Evolutionary conservation across 2,113 vertebrate species (phyloP).

Genomic region (Recurvirostra avosetta): DNA sequence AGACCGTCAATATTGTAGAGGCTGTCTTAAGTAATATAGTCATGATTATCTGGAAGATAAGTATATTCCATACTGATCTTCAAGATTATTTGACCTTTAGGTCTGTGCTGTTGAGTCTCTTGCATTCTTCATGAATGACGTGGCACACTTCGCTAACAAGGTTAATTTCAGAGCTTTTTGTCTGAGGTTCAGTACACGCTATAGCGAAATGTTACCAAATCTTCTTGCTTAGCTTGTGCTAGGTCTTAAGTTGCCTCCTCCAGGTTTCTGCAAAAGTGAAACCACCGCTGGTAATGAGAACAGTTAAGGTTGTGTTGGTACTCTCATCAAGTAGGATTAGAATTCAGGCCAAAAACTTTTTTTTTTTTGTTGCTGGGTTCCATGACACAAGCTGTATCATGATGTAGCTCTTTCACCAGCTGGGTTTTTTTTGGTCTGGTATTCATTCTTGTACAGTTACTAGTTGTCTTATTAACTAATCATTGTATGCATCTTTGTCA

Average conservation of each 20-base stretch:
- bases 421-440: not conserved
- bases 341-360: not conserved
- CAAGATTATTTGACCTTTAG: fast-evolving
- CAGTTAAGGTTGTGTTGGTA: not conserved
- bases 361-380: not conserved
- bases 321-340: not conserved
- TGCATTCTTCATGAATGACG: not conserved
- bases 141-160: not conserved
- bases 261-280: not conserved
- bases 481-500: not conserved
- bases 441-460: not conserved
- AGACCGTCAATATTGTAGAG: not conserved
- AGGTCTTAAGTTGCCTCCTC: not conserved
- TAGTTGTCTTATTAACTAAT: not conserved
- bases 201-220: not conserved
- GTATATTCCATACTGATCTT: not conserved
- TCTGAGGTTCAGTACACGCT: not conserved
- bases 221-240: not conserved
- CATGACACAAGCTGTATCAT: not conserved
- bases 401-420: not conserved
- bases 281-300: not conserved
- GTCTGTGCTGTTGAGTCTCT: not conserved
- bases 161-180: not conserved
- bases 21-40: not conserved
- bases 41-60: not conserved